Percentiles rank a stretch among this genome's conserved stretches.
Evolutionary conservation across 1,140 invertebrate genomes (phyloP).

Genomic region (Aphelinus certus): DNA sequence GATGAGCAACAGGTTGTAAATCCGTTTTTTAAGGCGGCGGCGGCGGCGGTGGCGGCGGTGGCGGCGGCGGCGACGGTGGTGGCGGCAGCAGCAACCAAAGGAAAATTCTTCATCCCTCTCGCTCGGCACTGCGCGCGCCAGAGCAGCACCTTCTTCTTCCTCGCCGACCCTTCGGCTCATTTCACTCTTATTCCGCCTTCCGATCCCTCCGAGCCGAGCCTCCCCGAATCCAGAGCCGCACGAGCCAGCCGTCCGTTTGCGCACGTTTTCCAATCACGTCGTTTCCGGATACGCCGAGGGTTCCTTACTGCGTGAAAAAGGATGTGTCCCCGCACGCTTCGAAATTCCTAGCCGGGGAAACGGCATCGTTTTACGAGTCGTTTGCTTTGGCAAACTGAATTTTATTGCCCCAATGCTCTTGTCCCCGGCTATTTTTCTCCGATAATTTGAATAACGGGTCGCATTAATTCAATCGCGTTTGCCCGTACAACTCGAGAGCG

Average conservation of each 20-base stretch:
- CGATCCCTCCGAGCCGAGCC: constrained; percentile 37
- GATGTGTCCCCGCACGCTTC: not conserved
- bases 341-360: constrained; percentile 27
- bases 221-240: constrained; percentile 42
- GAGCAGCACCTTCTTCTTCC: constrained; percentile 10
- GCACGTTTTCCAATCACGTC: constrained; percentile 62
- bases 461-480: too few species aligned
- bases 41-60: constrained; percentile 1
- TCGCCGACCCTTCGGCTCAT: constrained; percentile 43
- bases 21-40: constrained; percentile 58
- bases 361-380: constrained; percentile 31
- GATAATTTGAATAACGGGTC: not conserved
- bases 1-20: constrained; percentile 66
- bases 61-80: constrained; percentile 1
- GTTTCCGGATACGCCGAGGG: constrained; percentile 33
- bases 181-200: constrained; percentile 44
- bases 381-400: constrained; percentile 30
- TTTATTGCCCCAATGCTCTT: not conserved
- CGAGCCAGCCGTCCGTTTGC: constrained; percentile 53
- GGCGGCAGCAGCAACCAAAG: constrained; percentile 1
- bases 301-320: constrained; percentile 13
- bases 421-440: not conserved
- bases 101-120: constrained; percentile 17
- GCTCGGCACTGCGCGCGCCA: not conserved
- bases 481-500: constrained; percentile 36